Evolutionary conservation across 2,797 vertebrate genomes (phyloP), one percentile per base, ranked within the genome.

Genomic region (Melanotaenia boesemani): DNA sequence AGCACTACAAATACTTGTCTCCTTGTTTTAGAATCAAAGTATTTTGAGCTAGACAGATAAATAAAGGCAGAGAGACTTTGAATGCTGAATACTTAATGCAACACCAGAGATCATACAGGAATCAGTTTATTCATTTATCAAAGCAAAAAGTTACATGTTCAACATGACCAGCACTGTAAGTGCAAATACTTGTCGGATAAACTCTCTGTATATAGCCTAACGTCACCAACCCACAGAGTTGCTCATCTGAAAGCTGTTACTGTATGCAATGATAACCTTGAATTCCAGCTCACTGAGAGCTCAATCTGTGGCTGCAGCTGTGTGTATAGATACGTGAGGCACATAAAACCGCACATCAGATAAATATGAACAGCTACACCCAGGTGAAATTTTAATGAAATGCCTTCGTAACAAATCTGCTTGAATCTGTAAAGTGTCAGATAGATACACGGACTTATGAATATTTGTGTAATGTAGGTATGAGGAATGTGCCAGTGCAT

Each of bases 241-340:
- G 81, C 85, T 78, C 67, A 66, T 86, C 66, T 86, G 71, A 79
- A 88, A 81, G 86, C 86, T 81, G 84, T 82, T 88, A 59, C 44
- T 66, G 44, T 66, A 75, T 75, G 81, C 81, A 89, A 80, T 48
- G 86, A 90, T 91, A 89, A 92, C 89, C 83, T 91, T 93, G 86
- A 85, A 82, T 81, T 87, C 67, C 82, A 71, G 75, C 70, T 78
- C 32, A n/a, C 76, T 68, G 61, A 78, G 80, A 76, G 74, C 70
- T 83, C 77, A 73, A 68, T 84, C 76, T 83, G 59, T 59, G 61
- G 67, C 70, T 60, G 67, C 71, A 68, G 34, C 46, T 61, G 58
- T 54, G 73, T 72, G 72, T 81, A 81, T 87, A 87, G 82, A 81
- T 87, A 87, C 55, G 72, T 81, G 79, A 77, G 63, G 58, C 77